A percentile compares a stretch with the other conserved stretches of the same genome.
phyloP scores from a whole-genome alignment of 2,888 invertebrate genomes.

The Agonopterix arenella region DNA sequence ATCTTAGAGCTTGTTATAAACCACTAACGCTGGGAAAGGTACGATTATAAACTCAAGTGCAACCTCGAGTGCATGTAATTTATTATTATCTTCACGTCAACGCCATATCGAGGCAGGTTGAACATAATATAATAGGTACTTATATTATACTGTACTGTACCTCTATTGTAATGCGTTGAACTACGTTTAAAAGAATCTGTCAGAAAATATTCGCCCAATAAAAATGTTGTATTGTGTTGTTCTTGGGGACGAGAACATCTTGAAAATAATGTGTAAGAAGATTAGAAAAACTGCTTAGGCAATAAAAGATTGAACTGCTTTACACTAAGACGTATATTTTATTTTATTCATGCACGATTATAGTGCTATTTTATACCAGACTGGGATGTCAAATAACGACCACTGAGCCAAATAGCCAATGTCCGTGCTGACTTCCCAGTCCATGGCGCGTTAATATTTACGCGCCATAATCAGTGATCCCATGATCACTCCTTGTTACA shows the following conservation, averaged over 20 bases:
- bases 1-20: too few relatives aligned
- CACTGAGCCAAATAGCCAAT: slow-evolving; percentile 7
- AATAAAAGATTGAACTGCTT: slow-evolving; percentile 29
- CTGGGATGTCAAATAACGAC: slow-evolving; percentile 26
- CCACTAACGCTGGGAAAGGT: too few relatives aligned
- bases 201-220: background rate
- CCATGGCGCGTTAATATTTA: slow-evolving; percentile 9
- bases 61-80: too few relatives aligned
- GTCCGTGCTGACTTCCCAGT: slow-evolving; percentile 21
- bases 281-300: background rate
- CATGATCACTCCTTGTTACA: slow-evolving; percentile 27
- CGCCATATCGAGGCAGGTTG: too few relatives aligned
- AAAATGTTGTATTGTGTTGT: background rate
- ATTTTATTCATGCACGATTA: slow-evolving; percentile 53
- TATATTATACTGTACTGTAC: too few relatives aligned
- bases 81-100: too few relatives aligned
- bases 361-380: slow-evolving; percentile 50
- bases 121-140: too few relatives aligned
- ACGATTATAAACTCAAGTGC: too few relatives aligned
- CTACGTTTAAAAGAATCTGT: too few relatives aligned
- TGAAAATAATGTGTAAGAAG: background rate
- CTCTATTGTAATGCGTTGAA: too few relatives aligned
- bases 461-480: slow-evolving; percentile 10
- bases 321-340: slow-evolving; percentile 59
- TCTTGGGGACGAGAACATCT: background rate